phyloP scores from a whole-genome alignment of 2,797 vertebrate genomes.

The Xiphorhynchus erythropygius region DNA sequence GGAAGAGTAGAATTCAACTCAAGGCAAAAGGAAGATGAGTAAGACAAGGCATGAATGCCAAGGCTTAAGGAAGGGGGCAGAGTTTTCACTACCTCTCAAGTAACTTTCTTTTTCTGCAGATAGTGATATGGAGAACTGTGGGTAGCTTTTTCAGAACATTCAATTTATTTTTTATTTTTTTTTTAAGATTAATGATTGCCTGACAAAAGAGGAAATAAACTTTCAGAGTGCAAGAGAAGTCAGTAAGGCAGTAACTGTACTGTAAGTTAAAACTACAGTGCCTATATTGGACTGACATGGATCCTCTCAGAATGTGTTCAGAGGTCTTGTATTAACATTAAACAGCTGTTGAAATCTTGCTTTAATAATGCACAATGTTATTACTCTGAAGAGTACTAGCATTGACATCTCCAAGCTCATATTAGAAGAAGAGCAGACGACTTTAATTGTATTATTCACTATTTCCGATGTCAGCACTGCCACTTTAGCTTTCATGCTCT shows the following conservation, averaged over 20 bases:
- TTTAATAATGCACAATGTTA: conserved; percentile 53
- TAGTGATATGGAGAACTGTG: neutral
- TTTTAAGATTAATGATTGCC: neutral
- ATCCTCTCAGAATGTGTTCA: neutral
- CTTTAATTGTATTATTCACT: conserved; percentile 58
- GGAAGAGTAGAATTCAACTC: neutral
- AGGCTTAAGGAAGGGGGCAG: neutral
- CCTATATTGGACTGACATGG: neutral
- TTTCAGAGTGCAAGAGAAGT: neutral
- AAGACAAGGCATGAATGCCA: neutral
- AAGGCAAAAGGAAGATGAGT: neutral
- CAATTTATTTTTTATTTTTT: neutral
- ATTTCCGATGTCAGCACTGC: neutral
- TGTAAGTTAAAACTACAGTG: neutral
- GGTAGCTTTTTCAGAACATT: neutral
- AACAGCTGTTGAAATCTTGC: conserved; percentile 40
- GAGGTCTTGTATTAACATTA: conserved; percentile 40
- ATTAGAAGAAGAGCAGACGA: conserved; percentile 17
- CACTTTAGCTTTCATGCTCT: conserved; percentile 22
- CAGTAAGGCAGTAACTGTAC: neutral
- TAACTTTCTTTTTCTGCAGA: neutral
- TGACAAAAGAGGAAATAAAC: conserved; percentile 17
- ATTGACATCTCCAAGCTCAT: conserved; percentile 17
- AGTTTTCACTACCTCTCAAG: neutral
- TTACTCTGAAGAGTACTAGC: conserved; percentile 25